Evolutionary conservation across 1,140 invertebrate genomes (phyloP), one percentile per base, ranked within the genome.

Genomic region (Zelostemma sp.): DNA sequence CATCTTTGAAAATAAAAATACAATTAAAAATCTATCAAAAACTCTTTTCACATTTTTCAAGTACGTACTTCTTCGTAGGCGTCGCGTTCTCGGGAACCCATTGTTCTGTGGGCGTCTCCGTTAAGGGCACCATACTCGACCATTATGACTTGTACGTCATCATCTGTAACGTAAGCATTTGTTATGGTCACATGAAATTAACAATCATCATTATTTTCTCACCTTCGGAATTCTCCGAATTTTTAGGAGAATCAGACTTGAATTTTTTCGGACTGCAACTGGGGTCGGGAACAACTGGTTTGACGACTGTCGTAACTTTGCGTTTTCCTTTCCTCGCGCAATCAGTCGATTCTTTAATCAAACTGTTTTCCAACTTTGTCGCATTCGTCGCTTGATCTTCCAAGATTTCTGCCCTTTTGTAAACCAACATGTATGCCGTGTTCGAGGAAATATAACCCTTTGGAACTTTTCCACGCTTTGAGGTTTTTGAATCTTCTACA

Each of bases 371-470:
- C 18, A 0, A n/a, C 47, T 65, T 71, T 2, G n/a, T 60, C 25
- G 43, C 15, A 63, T 16, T 16, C 28, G 21, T 31, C 4, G 11
- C 1, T 18, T n/a, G 46, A 51, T 54, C 38, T 28, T n/a, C 19
- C 15, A 17, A 3, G 5, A 47, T 54, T 33, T 12, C 28, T 6
- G 35, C 43, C 69, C 71, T 80, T 48, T 84, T 87, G 74, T 91
- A 91, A 1, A 91, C 90, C 57, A 91, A 80, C 90, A 91, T 91
- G 67, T 91, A 92, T 2, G 90, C 90, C 72, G 89, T 90, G 51
- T 84, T 87, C 4, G 87, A 87, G 11, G 81, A 80, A n/a, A 86
- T 73, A 49, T 73, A 85, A 31, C 86, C 86, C 77, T 87, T 88
- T 15, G 83, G 82, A 55, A 86, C 72, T 46, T 81, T 80, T 0